Conservation (phyloP, 2,888 invertebrate species). For the Geotrupes spiniger region DNA sequence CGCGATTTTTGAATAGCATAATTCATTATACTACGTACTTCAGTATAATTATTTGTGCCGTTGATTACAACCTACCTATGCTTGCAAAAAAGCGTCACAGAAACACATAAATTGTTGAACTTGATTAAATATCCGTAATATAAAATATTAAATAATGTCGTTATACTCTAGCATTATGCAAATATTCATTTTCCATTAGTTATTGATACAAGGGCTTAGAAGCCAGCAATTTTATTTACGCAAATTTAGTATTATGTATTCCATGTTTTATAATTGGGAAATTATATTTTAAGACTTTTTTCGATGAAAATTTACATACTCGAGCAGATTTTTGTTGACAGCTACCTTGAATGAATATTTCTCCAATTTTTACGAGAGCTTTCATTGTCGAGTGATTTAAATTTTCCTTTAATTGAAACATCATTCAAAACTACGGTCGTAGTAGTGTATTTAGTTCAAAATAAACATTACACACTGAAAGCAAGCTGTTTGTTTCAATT, state of each 20-base stretch:
- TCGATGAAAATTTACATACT: constrained; percentile 16
- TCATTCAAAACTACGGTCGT: too few species aligned
- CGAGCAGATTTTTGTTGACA: constrained; percentile 17
- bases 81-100: too few species aligned
- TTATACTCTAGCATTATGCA: constrained; percentile 26
- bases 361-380: constrained; percentile 13
- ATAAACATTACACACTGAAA: too few species aligned
- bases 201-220: constrained; percentile 19
- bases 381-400: too few species aligned
- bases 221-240: constrained; percentile 16
- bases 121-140: background rate
- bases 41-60: too few species aligned
- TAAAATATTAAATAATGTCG: constrained; percentile 18
- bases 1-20: too few species aligned
- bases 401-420: too few species aligned
- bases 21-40: too few species aligned
- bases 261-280: constrained; percentile 33
- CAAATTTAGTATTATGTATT: constrained; percentile 26
- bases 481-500: too few species aligned
- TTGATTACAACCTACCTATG: too few species aligned
- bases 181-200: constrained; percentile 22
- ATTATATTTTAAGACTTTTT: constrained; percentile 30
- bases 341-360: constrained; percentile 14
- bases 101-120: too few species aligned
- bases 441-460: too few species aligned